A percentile compares a stretch with the other conserved stretches of the same genome.
Evolutionary conservation across 2,888 invertebrate species (phyloP).

Genomic region (Ischnus inquisitorius): DNA sequence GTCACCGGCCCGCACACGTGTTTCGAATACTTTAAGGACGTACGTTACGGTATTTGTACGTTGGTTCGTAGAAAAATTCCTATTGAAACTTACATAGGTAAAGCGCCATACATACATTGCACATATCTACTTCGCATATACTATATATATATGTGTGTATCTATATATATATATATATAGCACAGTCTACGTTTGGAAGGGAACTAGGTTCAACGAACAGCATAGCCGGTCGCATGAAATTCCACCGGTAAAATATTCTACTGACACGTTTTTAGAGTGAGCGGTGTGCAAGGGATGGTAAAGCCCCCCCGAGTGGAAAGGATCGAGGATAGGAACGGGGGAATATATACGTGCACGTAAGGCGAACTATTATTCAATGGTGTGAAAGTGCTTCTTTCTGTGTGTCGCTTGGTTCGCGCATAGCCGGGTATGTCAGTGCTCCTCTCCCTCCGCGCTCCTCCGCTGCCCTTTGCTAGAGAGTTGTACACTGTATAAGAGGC

Average conservation of each 20-base stretch:
- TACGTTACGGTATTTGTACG: conserved; percentile 16
- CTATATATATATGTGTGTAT: neutral
- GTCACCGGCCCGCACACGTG: conserved; percentile 32
- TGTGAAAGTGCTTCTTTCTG: conserved; percentile 51
- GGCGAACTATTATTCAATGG: conserved; percentile 50
- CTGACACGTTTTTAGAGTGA: conserved; percentile 53
- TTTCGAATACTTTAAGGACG: conserved; percentile 32
- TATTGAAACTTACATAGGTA: conserved; percentile 26
- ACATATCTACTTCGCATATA: conserved; percentile 1
- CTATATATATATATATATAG: neutral
- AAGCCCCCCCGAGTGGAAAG: conserved; percentile 30
- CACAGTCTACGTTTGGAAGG: neutral
- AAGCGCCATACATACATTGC: neutral
- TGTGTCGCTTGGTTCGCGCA: neutral
- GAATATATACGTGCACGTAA: conserved; percentile 22
- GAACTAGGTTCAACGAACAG: conserved; percentile 31
- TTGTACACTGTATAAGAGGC: conserved; percentile 19
- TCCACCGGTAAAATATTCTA: conserved; percentile 61
- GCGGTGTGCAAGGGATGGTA: conserved; percentile 31
- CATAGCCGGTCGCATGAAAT: conserved; percentile 38
- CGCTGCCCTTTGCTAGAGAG: neutral
- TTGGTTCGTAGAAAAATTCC: conserved; percentile 38
- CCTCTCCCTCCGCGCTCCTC: neutral
- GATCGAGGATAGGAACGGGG: neutral
- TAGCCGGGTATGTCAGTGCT: too few relatives aligned